These are phyloP conservation scores for Eupithecia exiguata DNA, from an alignment of 2,888 invertebrate genomes.

Conservation along the genomic window DNA sequence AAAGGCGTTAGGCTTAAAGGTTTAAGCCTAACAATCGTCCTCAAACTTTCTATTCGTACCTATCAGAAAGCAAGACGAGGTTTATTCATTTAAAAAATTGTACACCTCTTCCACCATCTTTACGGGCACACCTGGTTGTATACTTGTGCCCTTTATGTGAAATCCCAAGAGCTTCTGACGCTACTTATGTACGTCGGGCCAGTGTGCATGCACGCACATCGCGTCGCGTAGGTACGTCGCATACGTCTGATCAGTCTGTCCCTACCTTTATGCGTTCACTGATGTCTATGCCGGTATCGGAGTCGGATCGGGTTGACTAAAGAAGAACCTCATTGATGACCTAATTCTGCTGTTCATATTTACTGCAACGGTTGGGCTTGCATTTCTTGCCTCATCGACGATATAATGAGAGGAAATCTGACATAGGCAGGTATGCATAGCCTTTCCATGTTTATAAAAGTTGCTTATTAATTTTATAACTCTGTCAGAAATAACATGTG, in stretches of 20 bases:
- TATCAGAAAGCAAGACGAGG: no score
- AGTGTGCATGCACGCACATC: not conserved
- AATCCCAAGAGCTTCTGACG: not conserved
- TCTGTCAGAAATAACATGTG: not conserved
- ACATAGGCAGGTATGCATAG: not conserved
- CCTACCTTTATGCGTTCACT: not conserved
- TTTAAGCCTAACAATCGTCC: no score
- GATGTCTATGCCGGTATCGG: not conserved
- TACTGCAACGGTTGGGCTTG: slow-evolving; percentile 21
- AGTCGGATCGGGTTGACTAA: not conserved
- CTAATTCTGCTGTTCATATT: slow-evolving; percentile 32
- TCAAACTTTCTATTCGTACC: no score
- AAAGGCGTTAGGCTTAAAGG: no score
- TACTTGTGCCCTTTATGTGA: not conserved
- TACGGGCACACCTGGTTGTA: no score
- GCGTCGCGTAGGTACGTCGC: not conserved
- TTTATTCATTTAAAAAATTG: no score
- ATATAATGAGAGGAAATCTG: not conserved
- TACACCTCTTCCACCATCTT: no score
- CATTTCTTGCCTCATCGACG: slow-evolving; percentile 1
- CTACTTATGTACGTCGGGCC: not conserved
- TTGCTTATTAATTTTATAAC: not conserved
- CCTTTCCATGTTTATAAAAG: not conserved
- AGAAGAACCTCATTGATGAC: slow-evolving; percentile 13
- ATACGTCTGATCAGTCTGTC: not conserved